These are phyloP conservation scores for Plectrocnemia conspersa DNA, from an alignment of 1,140 invertebrate genomes.

Conservation along the genomic window DNA sequence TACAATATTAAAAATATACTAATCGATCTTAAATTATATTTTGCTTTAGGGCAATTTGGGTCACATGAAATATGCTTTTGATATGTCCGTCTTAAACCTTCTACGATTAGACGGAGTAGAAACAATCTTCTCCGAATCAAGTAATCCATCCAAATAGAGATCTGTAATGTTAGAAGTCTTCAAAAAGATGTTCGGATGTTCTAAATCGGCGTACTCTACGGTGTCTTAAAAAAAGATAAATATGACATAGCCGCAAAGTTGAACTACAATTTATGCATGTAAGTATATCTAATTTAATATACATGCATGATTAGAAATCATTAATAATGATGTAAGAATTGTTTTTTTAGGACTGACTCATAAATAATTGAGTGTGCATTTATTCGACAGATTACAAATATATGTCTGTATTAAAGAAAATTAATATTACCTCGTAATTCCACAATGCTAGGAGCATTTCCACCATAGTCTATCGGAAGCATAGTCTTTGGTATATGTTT, in stretches of 20 bases:
- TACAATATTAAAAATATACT: conserved; percentile 3
- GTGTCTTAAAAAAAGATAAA: conserved; percentile 51
- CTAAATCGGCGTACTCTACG: conserved; percentile 55
- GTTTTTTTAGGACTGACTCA: conserved; percentile 63
- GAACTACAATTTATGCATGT: conserved; percentile 52
- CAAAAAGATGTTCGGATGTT: conserved; percentile 53
- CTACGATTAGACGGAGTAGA: conserved; percentile 55
- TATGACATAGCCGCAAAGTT: conserved; percentile 50
- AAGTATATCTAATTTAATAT: conserved; percentile 1
- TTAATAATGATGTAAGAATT: conserved; percentile 15
- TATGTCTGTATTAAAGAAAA: background rate
- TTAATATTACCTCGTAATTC: conserved; percentile 38
- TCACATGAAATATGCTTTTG: conserved; percentile 57
- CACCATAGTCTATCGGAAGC: conserved; percentile 56
- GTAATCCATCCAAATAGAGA: conserved; percentile 52
- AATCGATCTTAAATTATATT: conserved; percentile 5
- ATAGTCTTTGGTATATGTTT: conserved; percentile 47
- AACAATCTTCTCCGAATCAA: conserved; percentile 57
- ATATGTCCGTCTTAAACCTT: conserved; percentile 54
- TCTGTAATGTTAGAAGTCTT: conserved; percentile 54
- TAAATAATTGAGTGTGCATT: conserved; percentile 73
- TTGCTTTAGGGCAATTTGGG: conserved; percentile 54
- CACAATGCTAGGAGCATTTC: conserved; percentile 28
- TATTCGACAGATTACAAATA: conserved; percentile 63
- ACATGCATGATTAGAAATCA: too few species aligned